Evolutionary conservation across 2,113 vertebrate species (phyloP).

Genomic region (Spea bombifrons): DNA sequence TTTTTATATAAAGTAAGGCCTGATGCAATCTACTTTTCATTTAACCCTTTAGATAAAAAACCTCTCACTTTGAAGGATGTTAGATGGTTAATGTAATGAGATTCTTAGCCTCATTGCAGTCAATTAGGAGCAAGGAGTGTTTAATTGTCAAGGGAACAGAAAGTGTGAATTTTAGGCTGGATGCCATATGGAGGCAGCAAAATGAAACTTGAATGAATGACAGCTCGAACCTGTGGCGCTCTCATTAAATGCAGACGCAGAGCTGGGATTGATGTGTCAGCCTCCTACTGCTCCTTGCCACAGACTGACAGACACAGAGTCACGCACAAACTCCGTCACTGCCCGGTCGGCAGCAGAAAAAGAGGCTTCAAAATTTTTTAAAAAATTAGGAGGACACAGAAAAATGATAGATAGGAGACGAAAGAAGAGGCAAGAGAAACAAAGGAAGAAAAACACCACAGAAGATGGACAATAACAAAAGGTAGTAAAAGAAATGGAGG

Average conservation of each 20-base stretch:
- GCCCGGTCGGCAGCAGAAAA: conserved; percentile 41
- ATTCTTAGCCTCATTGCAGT: conserved; percentile 57
- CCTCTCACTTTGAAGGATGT: neutral
- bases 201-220: conserved; percentile 62
- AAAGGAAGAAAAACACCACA: neutral
- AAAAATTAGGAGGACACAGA: neutral
- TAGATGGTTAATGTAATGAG: conserved; percentile 59
- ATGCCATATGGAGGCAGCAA: conserved; percentile 66
- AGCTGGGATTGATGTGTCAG: conserved; percentile 66
- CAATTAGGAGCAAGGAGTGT: conserved; percentile 58
- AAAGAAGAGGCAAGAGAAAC: neutral
- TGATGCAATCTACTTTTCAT: neutral
- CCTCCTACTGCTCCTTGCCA: conserved; percentile 60
- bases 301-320: conserved; percentile 51
- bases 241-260: conserved; percentile 67
- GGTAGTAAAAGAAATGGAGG: neutral
- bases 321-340: conserved; percentile 37
- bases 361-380: neutral
- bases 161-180: conserved; percentile 57
- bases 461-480: neutral
- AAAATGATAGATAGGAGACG: neutral
- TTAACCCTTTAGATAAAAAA: neutral
- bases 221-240: conserved; percentile 62
- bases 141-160: conserved; percentile 62
- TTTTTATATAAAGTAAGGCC: neutral